Evolutionary conservation across 2,113 vertebrate genomes (phyloP).

Genomic region (Lynx canadensis): DNA sequence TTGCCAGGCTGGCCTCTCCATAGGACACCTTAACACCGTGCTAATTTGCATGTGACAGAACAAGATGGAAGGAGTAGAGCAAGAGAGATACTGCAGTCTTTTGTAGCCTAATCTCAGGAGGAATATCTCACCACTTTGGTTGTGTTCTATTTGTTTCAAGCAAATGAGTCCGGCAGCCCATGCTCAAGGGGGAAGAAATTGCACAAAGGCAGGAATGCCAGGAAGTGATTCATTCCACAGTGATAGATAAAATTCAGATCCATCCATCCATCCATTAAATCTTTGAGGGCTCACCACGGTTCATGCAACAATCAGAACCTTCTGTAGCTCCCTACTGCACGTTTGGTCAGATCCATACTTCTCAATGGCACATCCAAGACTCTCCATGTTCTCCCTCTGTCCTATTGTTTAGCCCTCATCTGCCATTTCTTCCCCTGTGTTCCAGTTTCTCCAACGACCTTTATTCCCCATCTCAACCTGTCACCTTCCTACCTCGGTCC

Average conservation of each 20-base stretch:
- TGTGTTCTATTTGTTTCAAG: not conserved
- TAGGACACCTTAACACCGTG: not conserved
- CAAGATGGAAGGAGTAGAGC: not conserved
- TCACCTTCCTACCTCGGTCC: not conserved
- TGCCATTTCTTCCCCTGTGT: not conserved
- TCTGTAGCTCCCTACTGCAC: not conserved
- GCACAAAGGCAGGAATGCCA: not conserved
- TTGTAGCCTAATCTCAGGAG: not conserved
- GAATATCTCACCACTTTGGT: too few species aligned
- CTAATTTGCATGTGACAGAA: not conserved
- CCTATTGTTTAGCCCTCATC: not conserved
- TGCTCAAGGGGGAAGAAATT: not conserved
- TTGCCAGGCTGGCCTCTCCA: not conserved
- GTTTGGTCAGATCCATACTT: not conserved
- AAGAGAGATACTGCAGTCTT: not conserved
- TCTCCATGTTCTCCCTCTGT: not conserved
- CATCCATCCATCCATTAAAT: not conserved
- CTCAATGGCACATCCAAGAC: not conserved
- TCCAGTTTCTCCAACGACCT: not conserved
- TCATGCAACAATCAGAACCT: not conserved
- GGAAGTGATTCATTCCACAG: not conserved
- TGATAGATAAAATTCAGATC: not conserved
- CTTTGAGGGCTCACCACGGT: not conserved
- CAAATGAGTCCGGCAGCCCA: not conserved
- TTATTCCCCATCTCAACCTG: not conserved